Conservation (phyloP, 2,888 invertebrate species). For the Myopa testacea region DNA sequence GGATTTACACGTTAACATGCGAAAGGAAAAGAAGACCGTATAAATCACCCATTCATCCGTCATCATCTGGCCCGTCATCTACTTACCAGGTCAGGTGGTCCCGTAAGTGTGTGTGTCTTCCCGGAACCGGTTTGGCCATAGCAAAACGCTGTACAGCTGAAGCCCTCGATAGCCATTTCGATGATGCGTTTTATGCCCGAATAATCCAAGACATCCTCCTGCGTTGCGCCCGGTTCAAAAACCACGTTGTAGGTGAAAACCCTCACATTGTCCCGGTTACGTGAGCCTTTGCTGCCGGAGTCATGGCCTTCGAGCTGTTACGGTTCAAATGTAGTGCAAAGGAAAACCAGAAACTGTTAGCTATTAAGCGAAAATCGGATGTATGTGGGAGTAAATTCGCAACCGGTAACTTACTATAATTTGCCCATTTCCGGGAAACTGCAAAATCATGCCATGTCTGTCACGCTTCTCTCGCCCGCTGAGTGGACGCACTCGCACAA, state of each 20-base stretch:
- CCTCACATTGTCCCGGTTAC: conserved; percentile 76
- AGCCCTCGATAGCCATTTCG: conserved; percentile 95
- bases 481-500: conserved; percentile 86
- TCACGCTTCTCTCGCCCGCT: conserved; percentile 79
- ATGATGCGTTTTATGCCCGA: conserved; percentile 90
- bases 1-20: conserved; percentile 26
- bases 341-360: neutral
- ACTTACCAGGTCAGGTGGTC: conserved; percentile 86
- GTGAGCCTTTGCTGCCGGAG: conserved; percentile 71
- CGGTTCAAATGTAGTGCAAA: neutral
- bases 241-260: conserved; percentile 94
- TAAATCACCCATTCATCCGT: too few species aligned
- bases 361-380: neutral
- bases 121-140: conserved; percentile 98
- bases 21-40: neutral
- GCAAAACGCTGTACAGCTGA: conserved; percentile 93
- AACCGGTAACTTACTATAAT: conserved; percentile 70
- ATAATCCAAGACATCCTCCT: conserved; percentile 85
- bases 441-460: conserved; percentile 77
- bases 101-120: conserved; percentile 95
- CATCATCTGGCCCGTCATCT: too few species aligned
- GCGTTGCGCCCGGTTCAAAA: conserved; percentile 90
- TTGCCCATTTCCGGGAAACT: conserved; percentile 92
- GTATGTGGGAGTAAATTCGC: neutral
- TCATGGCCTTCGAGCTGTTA: conserved; percentile 70